Base-by-base conservation (phyloP, 2,797 vertebrate genomes). In the Decapterus maruadsi region DNA sequence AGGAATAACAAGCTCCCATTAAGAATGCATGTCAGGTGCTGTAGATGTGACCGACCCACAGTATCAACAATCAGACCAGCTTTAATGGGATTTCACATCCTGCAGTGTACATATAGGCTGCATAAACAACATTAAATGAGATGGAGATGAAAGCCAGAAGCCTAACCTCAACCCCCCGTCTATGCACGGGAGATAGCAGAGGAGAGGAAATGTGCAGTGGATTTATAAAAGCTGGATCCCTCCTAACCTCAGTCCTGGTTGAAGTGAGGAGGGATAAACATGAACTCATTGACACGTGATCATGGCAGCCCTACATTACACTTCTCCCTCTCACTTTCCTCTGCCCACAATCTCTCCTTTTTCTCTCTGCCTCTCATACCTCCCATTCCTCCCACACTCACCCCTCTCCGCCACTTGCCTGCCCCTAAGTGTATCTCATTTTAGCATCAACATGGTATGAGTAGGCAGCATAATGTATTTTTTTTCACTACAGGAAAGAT, bases 381-480 rank as follows among this genome's bases (percentile, higher is more conserved):
- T 80, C 73, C 69, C 69, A 16, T 75, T 80, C 75, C 75, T 84
- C 64, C 69, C 36, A 13, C 74, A 42, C 73, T 38, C 45, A 63
- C 51, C 54, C 63, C 71, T 62, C 78, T 65, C 72, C 54, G 46
- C 63, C 66, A 45, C 75, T 75, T 26, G 66, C 75, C 67, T 62
- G 54, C 75, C 73, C 75, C 75, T 64, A 70, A 90, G 83, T 78
- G 77, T 74, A 88, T 90, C 93, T 94, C 88, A 75, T 93, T 94
- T 94, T 94, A 94, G 93, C 90, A 86, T 78, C 71, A 75, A 78
- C 87, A n/a, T n/a, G n/a, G n/a, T n/a, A n/a, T n/a, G n/a, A n/a
- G n/a, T n/a, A n/a, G n/a, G n/a, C n/a, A n/a, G n/a, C n/a, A n/a
- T n/a, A n/a, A n/a, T n/a, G n/a, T n/a, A n/a, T n/a, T n/a, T n/a